A percentile compares a stretch with the other conserved stretches of the same genome.
phyloP scores from a whole-genome alignment of 2,113 vertebrate genomes.

The Cephalopholis sonnerati region DNA sequence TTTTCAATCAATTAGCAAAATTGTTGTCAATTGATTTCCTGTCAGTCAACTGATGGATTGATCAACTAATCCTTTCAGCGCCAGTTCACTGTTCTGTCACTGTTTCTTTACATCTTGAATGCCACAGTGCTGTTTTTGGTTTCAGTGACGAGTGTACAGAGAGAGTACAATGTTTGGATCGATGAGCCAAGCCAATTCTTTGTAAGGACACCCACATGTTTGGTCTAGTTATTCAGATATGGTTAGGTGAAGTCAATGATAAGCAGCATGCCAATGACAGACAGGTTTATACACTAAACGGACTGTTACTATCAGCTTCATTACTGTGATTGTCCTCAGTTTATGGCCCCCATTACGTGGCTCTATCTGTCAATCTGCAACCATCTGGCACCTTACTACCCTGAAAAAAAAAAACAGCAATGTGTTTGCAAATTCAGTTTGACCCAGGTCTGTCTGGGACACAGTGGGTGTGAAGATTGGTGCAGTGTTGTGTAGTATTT shows the following conservation, averaged over 20 bases:
- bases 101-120: neutral
- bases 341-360: slow-evolving; percentile 54
- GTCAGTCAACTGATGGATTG: slow-evolving; percentile 1
- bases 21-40: slow-evolving; percentile 19
- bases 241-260: slow-evolving; percentile 36
- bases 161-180: slow-evolving; percentile 19
- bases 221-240: slow-evolving; percentile 38
- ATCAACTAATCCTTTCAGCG: slow-evolving; percentile 7
- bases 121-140: neutral
- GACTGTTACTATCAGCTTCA: slow-evolving; percentile 54
- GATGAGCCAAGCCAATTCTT: slow-evolving; percentile 27
- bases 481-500: slow-evolving; percentile 9
- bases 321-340: slow-evolving; percentile 63
- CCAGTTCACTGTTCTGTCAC: slow-evolving; percentile 10
- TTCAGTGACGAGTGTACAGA: slow-evolving; percentile 18
- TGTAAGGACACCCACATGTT: slow-evolving; percentile 28
- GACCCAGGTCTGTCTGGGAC: slow-evolving; percentile 32
- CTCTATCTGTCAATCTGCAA: slow-evolving; percentile 56
- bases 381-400: slow-evolving; percentile 60
- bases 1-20: neutral
- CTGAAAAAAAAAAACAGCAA: neutral
- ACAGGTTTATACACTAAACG: slow-evolving; percentile 36
- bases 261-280: slow-evolving; percentile 41
- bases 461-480: slow-evolving; percentile 6
- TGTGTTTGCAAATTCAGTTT: slow-evolving; percentile 39